Base-by-base conservation (phyloP, 2,113 vertebrate genomes). In the Casuarius casuarius region DNA sequence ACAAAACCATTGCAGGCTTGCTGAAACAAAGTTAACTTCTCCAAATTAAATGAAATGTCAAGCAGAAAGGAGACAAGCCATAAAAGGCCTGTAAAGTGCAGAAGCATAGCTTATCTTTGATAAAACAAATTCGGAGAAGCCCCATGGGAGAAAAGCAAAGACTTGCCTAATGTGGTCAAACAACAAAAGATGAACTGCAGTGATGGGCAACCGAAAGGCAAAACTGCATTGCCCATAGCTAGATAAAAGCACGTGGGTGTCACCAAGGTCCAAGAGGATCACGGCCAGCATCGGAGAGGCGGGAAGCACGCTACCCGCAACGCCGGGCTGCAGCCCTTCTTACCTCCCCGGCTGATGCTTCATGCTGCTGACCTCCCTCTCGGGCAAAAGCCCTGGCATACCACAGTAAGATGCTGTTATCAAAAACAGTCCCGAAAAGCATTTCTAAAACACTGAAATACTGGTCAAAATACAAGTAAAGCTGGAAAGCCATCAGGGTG, bases 331-430 rank as follows among this genome's bases (percentile, higher is more conserved):
- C 46, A 66, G 49, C 28, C 56, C 12, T 15, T 67, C 48, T 29
- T 5, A 65, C 38, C 68, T 22, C 20, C 21, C 15, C 40, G 70
- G 35, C 8, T 51, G 23, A 68, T 76, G 15, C 18, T 58, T 71
- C 15, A n/a, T 72, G 48, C 61, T 70, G 26, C 58, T 12, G n/a
- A 76, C 6, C 14, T 21, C 0, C 5, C 35, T 51, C 51, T 66
- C 49, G 65, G 10, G 12, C 54, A 25, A 42, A 48, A 67, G 23
- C 8, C 33, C n/a, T 13, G 6, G n/a, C 35, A 20, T 0, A 0
- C 20, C 11, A 1, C 4, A 38, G 13, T 40, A 12, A 67, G 18
- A 29, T 38, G 25, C 26, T 44, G 25, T 12, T 48, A 46, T 3
- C 33, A 78, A 66, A 6, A 66, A 10, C 22, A 40, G 44, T 4